Evolutionary conservation across 2,113 vertebrate genomes (phyloP).

Genomic region (Mesembrinibis cayennensis): DNA sequence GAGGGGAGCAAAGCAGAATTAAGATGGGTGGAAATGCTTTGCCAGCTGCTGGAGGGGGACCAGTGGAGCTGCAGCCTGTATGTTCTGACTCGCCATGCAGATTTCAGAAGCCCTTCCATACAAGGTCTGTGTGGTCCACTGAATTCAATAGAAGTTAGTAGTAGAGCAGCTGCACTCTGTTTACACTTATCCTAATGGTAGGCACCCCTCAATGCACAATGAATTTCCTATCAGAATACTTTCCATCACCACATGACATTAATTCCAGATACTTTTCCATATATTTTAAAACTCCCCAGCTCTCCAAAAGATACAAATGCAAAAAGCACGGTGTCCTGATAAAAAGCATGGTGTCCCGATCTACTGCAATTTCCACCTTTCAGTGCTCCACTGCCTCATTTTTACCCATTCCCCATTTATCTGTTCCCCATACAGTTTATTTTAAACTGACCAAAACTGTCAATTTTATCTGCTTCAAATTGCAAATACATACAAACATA

Average conservation of each 20-base stretch:
- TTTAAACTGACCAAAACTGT: not conserved
- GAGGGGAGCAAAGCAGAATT: not conserved
- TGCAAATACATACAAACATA: not conserved
- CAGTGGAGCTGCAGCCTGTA: not conserved
- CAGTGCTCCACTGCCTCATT: accelerated
- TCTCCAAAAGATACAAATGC: not conserved
- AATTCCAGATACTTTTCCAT: not conserved
- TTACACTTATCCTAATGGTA: not conserved
- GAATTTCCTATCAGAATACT: not conserved
- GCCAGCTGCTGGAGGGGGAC: not conserved
- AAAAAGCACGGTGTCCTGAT: not conserved
- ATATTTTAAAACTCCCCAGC: not conserved
- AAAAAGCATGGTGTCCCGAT: not conserved
- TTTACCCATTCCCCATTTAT: not conserved
- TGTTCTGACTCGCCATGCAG: not conserved
- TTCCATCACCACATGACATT: not conserved
- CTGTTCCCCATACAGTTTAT: not conserved
- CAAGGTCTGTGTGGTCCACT: not conserved
- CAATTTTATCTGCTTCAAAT: not conserved
- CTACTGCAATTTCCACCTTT: not conserved
- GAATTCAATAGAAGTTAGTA: not conserved
- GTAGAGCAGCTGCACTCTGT: not conserved
- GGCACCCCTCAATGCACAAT: not conserved
- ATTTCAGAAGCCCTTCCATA: not conserved
- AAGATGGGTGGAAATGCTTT: not conserved